These are phyloP conservation scores for Amblyornis subalaris DNA, from an alignment of 2,113 vertebrate species.

Conservation along the genomic window DNA sequence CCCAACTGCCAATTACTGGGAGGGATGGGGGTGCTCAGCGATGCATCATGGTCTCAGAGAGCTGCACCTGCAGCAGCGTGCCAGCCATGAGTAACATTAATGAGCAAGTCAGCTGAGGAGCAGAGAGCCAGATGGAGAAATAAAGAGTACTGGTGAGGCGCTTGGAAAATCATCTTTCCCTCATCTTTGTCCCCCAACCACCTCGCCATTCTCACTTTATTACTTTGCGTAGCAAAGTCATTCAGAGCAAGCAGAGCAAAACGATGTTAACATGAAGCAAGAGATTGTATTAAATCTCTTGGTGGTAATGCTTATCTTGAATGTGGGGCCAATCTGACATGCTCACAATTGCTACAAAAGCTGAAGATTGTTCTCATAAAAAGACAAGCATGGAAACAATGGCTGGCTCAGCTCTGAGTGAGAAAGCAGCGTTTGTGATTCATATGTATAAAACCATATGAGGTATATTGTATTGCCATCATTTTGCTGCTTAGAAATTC, in stretches of 20 bases:
- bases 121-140: constrained; percentile 14
- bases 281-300: background rate
- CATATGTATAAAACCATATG: background rate
- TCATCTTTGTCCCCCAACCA: background rate
- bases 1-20: background rate
- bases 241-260: background rate
- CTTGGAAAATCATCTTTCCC: background rate
- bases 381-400: background rate
- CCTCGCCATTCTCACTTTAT: background rate
- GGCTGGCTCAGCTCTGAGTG: background rate
- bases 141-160: background rate
- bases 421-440: constrained; percentile 9
- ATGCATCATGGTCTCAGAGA: background rate
- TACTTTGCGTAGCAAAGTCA: background rate
- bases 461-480: background rate
- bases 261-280: background rate
- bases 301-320: background rate
- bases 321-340: background rate
- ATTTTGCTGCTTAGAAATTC: background rate
- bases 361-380: constrained; percentile 25
- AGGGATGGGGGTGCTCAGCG: background rate
- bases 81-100: background rate
- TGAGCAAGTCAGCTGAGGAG: background rate
- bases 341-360: background rate
- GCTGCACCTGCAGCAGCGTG: constrained; percentile 41